Evolutionary conservation across 2,113 vertebrate species (phyloP).

Genomic region (Rhinichthys klamathensis): DNA sequence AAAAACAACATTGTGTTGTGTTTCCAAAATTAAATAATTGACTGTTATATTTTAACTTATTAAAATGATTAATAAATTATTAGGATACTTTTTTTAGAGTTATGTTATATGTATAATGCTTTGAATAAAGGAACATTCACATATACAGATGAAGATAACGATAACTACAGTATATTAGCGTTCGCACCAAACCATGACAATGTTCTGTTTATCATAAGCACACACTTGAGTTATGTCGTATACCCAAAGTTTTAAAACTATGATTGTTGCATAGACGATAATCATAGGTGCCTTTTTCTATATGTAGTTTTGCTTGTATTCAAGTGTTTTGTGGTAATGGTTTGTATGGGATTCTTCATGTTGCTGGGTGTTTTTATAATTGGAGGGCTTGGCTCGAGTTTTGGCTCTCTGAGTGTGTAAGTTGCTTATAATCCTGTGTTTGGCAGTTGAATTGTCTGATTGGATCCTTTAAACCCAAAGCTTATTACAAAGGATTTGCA

Average conservation of each 20-base stretch:
- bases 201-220: too few relatives aligned
- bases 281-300: neutral
- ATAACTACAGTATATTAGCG: too few relatives aligned
- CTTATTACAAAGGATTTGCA: slow-evolving; percentile 75
- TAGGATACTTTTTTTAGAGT: neutral
- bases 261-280: too few relatives aligned
- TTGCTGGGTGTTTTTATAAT: slow-evolving; percentile 46
- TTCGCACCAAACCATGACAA: too few relatives aligned
- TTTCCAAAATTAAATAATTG: neutral
- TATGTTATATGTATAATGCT: neutral
- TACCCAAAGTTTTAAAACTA: too few relatives aligned
- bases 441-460: slow-evolving; percentile 58
- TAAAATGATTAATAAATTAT: neutral
- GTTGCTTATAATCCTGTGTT: slow-evolving; percentile 69
- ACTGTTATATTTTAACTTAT: neutral
- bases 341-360: neutral
- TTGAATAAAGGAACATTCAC: neutral
- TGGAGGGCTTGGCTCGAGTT: neutral
- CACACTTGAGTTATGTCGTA: too few relatives aligned
- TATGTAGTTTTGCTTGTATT: neutral
- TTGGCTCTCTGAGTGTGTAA: slow-evolving; percentile 44
- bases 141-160: too few relatives aligned
- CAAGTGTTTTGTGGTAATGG: slow-evolving; percentile 13
- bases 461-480: slow-evolving; percentile 75
- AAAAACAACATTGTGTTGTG: neutral